These are phyloP conservation scores for Acarapis woodi DNA, from an alignment of 1,140 invertebrate species.

Conservation along the genomic window DNA sequence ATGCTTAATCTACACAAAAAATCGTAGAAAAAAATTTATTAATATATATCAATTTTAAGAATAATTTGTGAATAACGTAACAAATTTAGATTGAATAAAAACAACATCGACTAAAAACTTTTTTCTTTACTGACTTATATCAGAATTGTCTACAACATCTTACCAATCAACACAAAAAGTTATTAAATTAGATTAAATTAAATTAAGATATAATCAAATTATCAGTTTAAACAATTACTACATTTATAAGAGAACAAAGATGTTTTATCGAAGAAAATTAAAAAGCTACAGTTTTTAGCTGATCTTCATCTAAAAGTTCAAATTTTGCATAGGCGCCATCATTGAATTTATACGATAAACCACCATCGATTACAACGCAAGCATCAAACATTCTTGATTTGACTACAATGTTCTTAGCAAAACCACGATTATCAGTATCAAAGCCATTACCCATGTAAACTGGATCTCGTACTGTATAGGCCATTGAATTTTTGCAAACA, in stretches of 20 bases:
- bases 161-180: neutral
- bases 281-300: conserved; percentile 45
- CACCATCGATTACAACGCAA: conserved; percentile 80
- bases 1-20: conserved; percentile 28
- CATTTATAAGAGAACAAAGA: too few species aligned
- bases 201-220: neutral
- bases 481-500: conserved; percentile 35
- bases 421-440: conserved; percentile 20
- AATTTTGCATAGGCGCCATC: conserved; percentile 60
- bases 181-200: neutral
- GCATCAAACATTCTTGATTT: conserved; percentile 77
- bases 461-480: conserved; percentile 72
- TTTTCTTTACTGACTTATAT: too few species aligned
- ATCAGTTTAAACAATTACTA: neutral
- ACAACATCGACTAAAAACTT: too few species aligned
- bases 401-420: conserved; percentile 31
- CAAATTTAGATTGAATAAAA: too few species aligned
- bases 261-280: too few species aligned
- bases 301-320: conserved; percentile 54
- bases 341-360: conserved; percentile 73
- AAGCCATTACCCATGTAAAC: conserved; percentile 26
- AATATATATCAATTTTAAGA: too few species aligned
- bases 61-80: too few species aligned
- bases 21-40: too few species aligned
- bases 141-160: too few species aligned